Evolutionary conservation across 1,140 invertebrate genomes (phyloP).

Genomic region (Lamellibrachia luymesi): DNA sequence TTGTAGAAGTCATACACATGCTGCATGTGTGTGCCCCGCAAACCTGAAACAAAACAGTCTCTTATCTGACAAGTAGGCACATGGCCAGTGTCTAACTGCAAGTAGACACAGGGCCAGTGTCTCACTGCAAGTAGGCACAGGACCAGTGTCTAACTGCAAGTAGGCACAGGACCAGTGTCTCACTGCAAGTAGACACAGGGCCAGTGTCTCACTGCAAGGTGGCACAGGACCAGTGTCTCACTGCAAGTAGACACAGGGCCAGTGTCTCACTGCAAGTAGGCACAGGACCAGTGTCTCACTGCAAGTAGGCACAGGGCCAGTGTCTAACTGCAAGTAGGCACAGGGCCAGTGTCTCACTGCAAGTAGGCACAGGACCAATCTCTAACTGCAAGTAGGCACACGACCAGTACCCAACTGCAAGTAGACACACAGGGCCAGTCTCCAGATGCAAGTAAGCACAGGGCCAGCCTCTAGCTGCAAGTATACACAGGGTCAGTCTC

Average conservation of each 20-base stretch:
- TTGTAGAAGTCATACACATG: conserved; percentile 99
- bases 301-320: background rate
- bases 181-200: background rate
- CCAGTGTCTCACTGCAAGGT: no score
- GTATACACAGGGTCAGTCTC: background rate
- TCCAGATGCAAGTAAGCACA: background rate
- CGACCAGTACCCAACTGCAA: no score
- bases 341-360: no score
- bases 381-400: background rate
- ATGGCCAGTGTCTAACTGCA: background rate
- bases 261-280: background rate
- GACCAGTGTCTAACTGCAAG: background rate
- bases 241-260: background rate
- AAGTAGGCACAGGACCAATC: background rate
- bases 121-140: no score
- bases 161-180: background rate
- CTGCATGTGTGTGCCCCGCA: conserved; percentile 84
- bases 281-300: background rate
- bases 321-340: background rate
- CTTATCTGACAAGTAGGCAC: background rate
- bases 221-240: no score
- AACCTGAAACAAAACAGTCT: conserved; percentile 45
- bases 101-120: no score
- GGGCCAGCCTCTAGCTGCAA: no score
- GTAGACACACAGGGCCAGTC: background rate